Evolutionary conservation across 2,113 vertebrate genomes (phyloP), one percentile per base, ranked within the genome.

Genomic region (Saccopteryx bilineata): DNA sequence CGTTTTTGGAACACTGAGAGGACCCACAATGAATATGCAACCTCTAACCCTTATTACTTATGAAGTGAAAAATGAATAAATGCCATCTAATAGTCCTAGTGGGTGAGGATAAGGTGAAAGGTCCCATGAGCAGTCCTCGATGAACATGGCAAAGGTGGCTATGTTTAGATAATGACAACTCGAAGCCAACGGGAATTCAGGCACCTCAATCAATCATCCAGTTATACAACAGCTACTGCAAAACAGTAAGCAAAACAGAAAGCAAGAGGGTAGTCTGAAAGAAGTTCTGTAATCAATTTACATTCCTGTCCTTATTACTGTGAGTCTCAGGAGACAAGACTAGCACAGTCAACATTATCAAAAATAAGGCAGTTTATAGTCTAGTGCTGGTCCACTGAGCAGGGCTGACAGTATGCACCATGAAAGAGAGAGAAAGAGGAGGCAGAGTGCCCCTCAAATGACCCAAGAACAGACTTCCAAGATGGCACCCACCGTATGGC

Each of bases 61-160:
- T 23, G 80, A 39, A 75, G 12, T 17, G 6, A 78, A 54, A 48
- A 7, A 76, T 17, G 56, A 63, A 81, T 14, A 48, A 1, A 17
- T 5, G 23, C 17, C 17, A 19, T 56, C 61, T 9, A 31, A 52
- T 15, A 7, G 14, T 74, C 69, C 58, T 14, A 5, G 46, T 3
- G 18, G n/a, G 63, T 9, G 12, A 88, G 4, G 39, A 15, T 9
- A 18, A 72, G 68, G 56, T 21, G 31, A 66, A 63, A 68, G 31
- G n/a, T 2, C 28, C 50, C 58, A 3, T 0, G 0, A 66, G 60
- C 31, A 60, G 50, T 9, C 15, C 26, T 23, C 2, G 17, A 23
- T 28, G 11, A 90, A 66, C 33, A 46, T 21, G n/a, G 21, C 74
- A 71, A 87, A 80, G 76, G 26, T 26, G 14, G 15, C 56, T 7